Evolutionary conservation across 2,888 invertebrate genomes (phyloP), one percentile per base, ranked within the genome.

Genomic region (Dynastes maya): DNA sequence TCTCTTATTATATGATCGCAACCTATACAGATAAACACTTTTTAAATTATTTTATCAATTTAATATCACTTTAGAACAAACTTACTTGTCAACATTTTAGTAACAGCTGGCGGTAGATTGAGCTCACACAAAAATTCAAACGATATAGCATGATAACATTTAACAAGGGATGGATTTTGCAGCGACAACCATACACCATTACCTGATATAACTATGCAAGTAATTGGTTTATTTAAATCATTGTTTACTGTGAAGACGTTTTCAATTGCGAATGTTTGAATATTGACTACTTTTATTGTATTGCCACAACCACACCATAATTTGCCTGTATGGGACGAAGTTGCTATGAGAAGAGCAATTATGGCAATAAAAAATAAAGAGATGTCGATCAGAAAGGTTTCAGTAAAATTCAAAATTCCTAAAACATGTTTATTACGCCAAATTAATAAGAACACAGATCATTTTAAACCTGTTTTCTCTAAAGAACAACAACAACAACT

Each of bases 1-100:
- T 99, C 98, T 0, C 98, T 92, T 84, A 99, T 98, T 83, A 99
- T 99, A 89, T 99, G 98, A 90, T 99, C 98, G 89, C 97, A 97
- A 88, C 96, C 96, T 96, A 90, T 55, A 11, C 8, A 8, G 11
- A 45, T 45, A 45, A 45, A 45, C 32, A 45, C 11, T 11, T 55
- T 55, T 55, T 55, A 55, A n/a, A 4, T 55, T 55, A 55, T 55
- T 55, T 55, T n/a, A 16, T 5, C 1, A 55, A 63, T 1, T 22
- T 63, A 61, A 32, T 74, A 11, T 27, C 22, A 2, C 9, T 55
- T 32, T 51, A 16, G n/a, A 13, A 11, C 16, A 84, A 82, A 90
- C 92, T 91, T 90, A 97, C 97, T 96, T 85, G 97, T 95, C 84
- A 98, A 91, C 95, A 98, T 98, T 89, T 97, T 97, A 80, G 96